Conservation (phyloP, 2,113 vertebrate species). For the Clarias gariepinus region DNA sequence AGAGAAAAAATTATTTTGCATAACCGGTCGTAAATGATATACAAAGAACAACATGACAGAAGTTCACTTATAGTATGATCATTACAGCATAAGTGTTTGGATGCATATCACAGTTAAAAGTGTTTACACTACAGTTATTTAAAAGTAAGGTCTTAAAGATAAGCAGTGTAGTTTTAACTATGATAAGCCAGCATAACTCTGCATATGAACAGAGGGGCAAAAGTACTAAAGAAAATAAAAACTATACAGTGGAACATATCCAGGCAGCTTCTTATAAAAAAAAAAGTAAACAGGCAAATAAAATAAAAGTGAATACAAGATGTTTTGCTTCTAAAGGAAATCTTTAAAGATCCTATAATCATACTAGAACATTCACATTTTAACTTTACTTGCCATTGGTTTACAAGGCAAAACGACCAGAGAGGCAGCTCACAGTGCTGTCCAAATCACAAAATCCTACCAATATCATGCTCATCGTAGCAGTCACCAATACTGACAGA, state of each 20-base stretch:
- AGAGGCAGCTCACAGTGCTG: background rate
- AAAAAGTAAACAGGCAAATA: background rate
- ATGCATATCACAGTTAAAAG: background rate
- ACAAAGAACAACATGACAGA: background rate
- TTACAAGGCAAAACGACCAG: background rate
- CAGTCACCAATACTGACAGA: background rate
- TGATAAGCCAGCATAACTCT: background rate
- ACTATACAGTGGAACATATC: background rate
- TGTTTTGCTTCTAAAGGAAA: constrained; percentile 2
- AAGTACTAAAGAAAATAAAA: background rate
- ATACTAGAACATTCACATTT: constrained; percentile 5
- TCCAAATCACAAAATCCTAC: background rate
- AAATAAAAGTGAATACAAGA: constrained; percentile 5
- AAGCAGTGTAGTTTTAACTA: background rate
- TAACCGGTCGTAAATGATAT: background rate
- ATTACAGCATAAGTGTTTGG: constrained; percentile 5
- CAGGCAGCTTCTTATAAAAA: background rate
- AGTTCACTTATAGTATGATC: background rate
- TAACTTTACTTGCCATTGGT: background rate
- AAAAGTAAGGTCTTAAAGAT: background rate
- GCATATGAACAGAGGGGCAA: background rate
- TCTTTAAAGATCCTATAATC: background rate
- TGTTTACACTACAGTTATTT: too few species aligned
- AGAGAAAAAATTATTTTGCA: background rate
- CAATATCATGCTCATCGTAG: background rate